Evolutionary conservation across 2,888 invertebrate genomes (phyloP), one percentile per base, ranked within the genome.

Genomic region (Argyra leucocephala): DNA sequence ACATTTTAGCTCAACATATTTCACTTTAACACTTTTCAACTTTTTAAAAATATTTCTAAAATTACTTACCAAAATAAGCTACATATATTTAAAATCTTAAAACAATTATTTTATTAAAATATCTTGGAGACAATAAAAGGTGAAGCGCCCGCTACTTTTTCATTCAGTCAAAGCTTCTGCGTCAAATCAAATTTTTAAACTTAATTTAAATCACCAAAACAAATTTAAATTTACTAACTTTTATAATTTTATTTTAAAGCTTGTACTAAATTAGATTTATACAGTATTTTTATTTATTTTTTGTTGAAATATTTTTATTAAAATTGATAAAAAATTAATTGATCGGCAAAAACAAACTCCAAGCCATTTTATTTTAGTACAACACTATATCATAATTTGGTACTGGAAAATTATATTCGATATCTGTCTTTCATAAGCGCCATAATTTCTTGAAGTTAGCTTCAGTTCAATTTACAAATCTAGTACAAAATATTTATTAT

Each of bases 141-240:
- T 62, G 18, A 22, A 67, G 64, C 65, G 64, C 36, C 60, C 62
- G 62, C 63, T 26, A 66, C 66, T 48, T 48, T 31, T 48, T 48
- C 48, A 48, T 48, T 5, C 15, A 48, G n/a, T 48, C 48, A 48
- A 48, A 48, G 48, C 48, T 48, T 48, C 48, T 66, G 64, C 65
- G 68, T 68, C 67, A 67, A 68, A 68, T 65, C 66, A 64, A 48
- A 60, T 67, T 68, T 68, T 69, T 64, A 66, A 64, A 18, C 24
- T 7, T n/a, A 59, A 37, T 68, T 66, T 67, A 61, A 58, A 65
- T 58, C 26, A 24, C 1, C n/a, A 57, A 63, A 60, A 37, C 12
- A 6, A 22, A 57, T 18, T 24, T 62, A 62, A 36, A 65, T 64
- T 62, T 48, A 23, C 23, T 26, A 48, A 5, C 12, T 15, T 48